Base-by-base conservation (phyloP, 2,113 vertebrate genomes). In the Rafetus swinhoei region DNA sequence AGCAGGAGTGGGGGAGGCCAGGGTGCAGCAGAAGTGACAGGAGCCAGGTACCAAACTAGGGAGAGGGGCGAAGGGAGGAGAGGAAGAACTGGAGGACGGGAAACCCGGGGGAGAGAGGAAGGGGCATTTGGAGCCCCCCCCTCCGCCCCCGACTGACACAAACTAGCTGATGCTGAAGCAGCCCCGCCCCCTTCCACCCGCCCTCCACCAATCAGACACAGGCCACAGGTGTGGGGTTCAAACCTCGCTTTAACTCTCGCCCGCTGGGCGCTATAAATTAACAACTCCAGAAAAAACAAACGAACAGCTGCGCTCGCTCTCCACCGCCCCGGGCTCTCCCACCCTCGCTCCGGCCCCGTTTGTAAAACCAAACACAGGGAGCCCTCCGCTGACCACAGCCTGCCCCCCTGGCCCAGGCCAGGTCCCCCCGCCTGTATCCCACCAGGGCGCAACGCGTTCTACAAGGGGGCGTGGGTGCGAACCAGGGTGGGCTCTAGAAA, bases 281-380 rank as follows among this genome's bases (percentile, higher is more conserved):
- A 62, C 10, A 12, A 60, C n/a, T 69, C 65, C 53, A 18, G 56
- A 9, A 13, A 15, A 29, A 50, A 87, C 11, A 3, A 22, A 39
- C 25, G 4, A 45, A 11, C 25, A 27, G 10, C 45, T 12, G 3
- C 8, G 3, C 35, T 39, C 16, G 14, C 12, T 65, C 60, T 14
- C 62, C 14, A 3, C 62, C 4, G 7, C 52, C 19, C 32, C 8
- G 7, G 53, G 45, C 45, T 12, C 13, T 32, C 9, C 29, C 27
- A 13, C 39, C 18, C 7, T 7, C 18, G 69, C 19, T n/a, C 25
- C 6, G 10, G 32, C 45, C 83, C 92, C 77, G 82, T 88, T 94
- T 97, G 90, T 96, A 96, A 97, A 97, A 95, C 90, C 92, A 96
- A 97, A 92, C 87, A 86, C 69, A 79, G 77, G 45, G 9, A 83